Conservation (phyloP, 64 coral and sea anemone genomes). For the Actinia tenebrosa region DNA sequence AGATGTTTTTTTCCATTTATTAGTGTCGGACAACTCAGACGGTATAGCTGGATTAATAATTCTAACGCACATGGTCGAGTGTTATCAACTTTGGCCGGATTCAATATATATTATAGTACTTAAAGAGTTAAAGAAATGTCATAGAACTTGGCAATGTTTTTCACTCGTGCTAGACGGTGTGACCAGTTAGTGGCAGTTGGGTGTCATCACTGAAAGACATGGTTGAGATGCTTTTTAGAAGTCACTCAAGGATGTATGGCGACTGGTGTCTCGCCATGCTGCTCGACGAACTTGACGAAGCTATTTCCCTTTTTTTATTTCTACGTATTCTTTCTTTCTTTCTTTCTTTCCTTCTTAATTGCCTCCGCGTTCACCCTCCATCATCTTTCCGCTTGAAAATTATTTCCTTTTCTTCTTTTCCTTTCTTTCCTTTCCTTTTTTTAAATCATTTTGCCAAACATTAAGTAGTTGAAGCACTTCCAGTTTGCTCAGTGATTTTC, state of each 20-base stretch:
- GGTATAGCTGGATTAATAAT: not conserved
- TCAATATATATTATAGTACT: not conserved
- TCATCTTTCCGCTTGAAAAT: not conserved
- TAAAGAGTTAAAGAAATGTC: not conserved
- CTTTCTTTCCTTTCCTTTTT: not conserved
- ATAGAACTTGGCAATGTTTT: not conserved
- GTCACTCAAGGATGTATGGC: not conserved
- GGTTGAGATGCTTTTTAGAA: not conserved
- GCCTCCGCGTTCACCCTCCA: not conserved
- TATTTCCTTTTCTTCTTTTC: not conserved
- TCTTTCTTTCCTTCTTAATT: not conserved
- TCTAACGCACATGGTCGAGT: not conserved
- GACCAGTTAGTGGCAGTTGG: not conserved
- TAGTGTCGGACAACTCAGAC: not conserved
- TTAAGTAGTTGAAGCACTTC: not conserved
- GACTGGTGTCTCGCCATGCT: not conserved
- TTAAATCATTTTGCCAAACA: not conserved
- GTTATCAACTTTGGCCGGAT: not conserved
- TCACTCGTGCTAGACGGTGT: not conserved
- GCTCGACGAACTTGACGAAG: not conserved
- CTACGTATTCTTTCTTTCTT: not conserved
- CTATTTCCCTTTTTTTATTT: not conserved
- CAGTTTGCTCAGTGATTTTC: not conserved
- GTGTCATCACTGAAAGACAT: not conserved
- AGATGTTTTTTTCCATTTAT: not conserved